phyloP scores from a whole-genome alignment of 2,113 vertebrate species.

The Cephalopholis sonnerati region DNA sequence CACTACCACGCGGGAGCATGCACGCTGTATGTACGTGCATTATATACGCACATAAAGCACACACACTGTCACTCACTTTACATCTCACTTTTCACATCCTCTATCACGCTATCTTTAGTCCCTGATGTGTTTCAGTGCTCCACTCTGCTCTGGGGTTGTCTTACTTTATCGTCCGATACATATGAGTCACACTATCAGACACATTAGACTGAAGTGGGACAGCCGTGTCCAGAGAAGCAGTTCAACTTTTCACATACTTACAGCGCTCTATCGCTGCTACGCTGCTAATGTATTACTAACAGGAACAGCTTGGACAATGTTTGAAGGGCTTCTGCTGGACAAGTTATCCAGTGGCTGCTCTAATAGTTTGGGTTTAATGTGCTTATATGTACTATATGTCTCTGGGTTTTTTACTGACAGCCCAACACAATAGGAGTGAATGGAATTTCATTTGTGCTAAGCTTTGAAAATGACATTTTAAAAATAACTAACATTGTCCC shows the following conservation, averaged over 20 bases:
- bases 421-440: not conserved
- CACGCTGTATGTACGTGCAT: slow-evolving; percentile 10
- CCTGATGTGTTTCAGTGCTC: slow-evolving; percentile 33
- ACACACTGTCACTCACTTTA: slow-evolving; percentile 35
- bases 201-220: slow-evolving; percentile 34
- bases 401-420: not conserved
- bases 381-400: not conserved
- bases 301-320: slow-evolving; percentile 1
- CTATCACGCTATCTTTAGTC: slow-evolving; percentile 48
- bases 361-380: not conserved
- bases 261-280: slow-evolving; percentile 1
- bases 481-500: not conserved
- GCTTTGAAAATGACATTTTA: not conserved
- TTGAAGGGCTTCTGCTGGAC: not conserved
- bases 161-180: slow-evolving; percentile 25
- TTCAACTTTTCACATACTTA: slow-evolving; percentile 49
- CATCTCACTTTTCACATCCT: slow-evolving; percentile 49
- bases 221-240: not conserved
- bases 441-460: not conserved
- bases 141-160: slow-evolving; percentile 26
- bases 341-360: not conserved
- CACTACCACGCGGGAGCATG: slow-evolving; percentile 10
- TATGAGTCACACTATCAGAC: slow-evolving; percentile 40
- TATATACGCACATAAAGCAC: not conserved
- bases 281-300: slow-evolving; percentile 25